Base-by-base conservation (phyloP, 2,113 vertebrate species). In the Chunga burmeisteri region DNA sequence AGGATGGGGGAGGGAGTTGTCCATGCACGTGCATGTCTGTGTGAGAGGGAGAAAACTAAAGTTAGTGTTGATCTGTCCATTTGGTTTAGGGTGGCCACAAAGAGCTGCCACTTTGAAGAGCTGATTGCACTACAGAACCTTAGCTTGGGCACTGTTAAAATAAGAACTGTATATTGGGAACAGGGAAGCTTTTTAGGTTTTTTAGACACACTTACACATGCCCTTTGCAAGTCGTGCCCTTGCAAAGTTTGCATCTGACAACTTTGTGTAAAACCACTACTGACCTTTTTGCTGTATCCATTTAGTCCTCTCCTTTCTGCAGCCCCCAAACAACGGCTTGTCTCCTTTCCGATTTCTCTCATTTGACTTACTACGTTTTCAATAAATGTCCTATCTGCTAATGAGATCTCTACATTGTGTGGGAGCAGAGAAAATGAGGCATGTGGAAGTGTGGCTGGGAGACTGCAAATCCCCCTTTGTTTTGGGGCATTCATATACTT, bases 191-290 rank as follows among this genome's bases (percentile, higher is more conserved):
- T 95, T 87, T 75, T 93, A 16, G 53, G 8, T 87, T 81, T 88
- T 75, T 96, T 96, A 89, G 94, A 91, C 97, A 91, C 86, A 78
- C 87, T 91, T 81, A 92, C 66, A 70, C 79, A 53, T 87, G 88
- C 81, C 91, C 59, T 95, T 94, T 96, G 79, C 72, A 40, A 87
- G 92, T 68, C 42, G 19, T 86, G 90, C 83, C 93, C 62, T 91
- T 81, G 78, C 81, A 56, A 81, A 93, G 65, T 93, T 95, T 72
- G 74, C 90, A 82, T 96, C 86, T 96, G 95, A 90, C 17, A 26
- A 91, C 86, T 80, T 97, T 80, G 88, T 95, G 38, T 97, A 92
- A 97, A 98, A 98, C 98, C 98, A 98, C 98, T 98, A 98, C 97
- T 98, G 98, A 98, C 94, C 73, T 97, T 96, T 91, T 97, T 96